Conservation (phyloP, 2,113 vertebrate genomes). For the Plestiodon gilberti region DNA sequence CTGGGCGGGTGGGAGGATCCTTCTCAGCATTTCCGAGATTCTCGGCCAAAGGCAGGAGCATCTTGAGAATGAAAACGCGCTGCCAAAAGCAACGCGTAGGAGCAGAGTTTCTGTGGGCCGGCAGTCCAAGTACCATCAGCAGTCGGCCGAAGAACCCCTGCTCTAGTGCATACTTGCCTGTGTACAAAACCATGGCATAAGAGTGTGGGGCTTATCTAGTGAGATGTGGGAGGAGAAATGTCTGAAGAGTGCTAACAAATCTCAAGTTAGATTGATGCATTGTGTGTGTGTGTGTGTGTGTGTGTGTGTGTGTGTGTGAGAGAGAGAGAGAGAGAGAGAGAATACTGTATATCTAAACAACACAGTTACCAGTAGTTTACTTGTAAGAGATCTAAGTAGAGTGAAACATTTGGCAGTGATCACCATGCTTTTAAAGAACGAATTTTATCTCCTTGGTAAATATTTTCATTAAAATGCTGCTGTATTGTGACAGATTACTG, state of each 20-base stretch:
- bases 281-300: not conserved
- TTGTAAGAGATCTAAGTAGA: constrained; percentile 1
- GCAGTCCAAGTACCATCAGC: too few relatives aligned
- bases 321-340: not conserved
- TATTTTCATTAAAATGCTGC: constrained; percentile 54
- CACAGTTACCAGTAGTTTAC: not conserved
- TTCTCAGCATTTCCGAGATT: too few relatives aligned
- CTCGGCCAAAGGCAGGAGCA: too few relatives aligned
- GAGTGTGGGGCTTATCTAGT: accelerated
- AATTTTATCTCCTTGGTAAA: constrained; percentile 57
- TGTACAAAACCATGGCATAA: accelerated
- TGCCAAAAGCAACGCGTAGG: too few relatives aligned
- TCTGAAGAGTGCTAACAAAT: constrained; percentile 23
- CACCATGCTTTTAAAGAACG: constrained; percentile 26
- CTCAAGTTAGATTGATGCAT: not conserved
- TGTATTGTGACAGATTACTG: constrained; percentile 61
- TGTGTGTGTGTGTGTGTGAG: not conserved
- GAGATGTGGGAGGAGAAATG: not conserved
- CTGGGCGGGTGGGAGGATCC: too few relatives aligned
- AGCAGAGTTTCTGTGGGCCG: too few relatives aligned
- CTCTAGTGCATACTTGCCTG: not conserved
- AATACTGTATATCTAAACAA: not conserved
- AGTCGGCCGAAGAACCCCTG: too few relatives aligned
- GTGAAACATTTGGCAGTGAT: constrained; percentile 39
- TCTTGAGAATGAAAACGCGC: too few relatives aligned